These are phyloP conservation scores for Okamejei kenojei DNA, from an alignment of 2,797 vertebrate species.

Conservation along the genomic window DNA sequence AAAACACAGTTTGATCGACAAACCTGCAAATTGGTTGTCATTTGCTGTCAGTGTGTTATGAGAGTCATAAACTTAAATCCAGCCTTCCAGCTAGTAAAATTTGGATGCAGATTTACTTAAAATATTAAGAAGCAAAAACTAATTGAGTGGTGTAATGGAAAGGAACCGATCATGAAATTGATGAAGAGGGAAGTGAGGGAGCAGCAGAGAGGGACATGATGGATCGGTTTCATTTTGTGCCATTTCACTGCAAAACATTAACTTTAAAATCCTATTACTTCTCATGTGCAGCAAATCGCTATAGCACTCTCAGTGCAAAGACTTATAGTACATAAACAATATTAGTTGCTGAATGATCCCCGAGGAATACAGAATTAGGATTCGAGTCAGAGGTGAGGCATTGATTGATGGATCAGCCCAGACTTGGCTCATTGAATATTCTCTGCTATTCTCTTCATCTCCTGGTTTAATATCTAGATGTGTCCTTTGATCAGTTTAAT, in stretches of 20 bases:
- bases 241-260: neutral
- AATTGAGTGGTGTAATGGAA: neutral
- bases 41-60: neutral
- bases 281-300: neutral
- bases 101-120: neutral
- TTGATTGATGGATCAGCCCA: neutral
- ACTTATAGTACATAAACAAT: too few species aligned
- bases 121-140: neutral
- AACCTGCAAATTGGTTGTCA: neutral
- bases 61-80: neutral
- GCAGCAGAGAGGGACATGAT: neutral
- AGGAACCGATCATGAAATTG: neutral
- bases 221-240: constrained; percentile 9
- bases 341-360: neutral
- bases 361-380: neutral
- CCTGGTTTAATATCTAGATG: neutral
- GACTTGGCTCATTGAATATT: neutral
- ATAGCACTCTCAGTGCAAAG: neutral
- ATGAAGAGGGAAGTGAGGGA: neutral
- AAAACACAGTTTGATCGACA: neutral
- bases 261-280: neutral
- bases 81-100: neutral
- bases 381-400: neutral
- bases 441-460: neutral
- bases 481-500: neutral